phyloP scores from a whole-genome alignment of 2,113 vertebrate genomes.

The Mormyrus iriodes region DNA sequence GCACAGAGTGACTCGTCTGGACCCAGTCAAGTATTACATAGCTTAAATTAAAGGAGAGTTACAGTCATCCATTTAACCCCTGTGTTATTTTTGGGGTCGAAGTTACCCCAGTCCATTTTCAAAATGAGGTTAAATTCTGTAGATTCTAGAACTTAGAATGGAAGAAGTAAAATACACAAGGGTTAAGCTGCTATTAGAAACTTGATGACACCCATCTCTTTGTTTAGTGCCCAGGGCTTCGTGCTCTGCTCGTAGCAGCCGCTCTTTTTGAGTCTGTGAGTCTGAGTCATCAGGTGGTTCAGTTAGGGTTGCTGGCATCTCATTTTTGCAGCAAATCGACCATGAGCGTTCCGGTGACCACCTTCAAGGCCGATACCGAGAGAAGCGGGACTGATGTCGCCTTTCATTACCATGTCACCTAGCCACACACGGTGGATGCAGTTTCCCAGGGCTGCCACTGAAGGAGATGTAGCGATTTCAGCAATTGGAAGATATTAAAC shows the following conservation, averaged over 20 bases:
- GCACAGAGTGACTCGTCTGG: not conserved
- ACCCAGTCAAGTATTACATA: not conserved
- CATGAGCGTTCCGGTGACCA: not conserved
- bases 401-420: not conserved
- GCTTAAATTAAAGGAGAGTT: not conserved
- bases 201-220: not conserved
- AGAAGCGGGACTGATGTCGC: not conserved
- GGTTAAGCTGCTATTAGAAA: slow-evolving; percentile 9
- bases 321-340: not conserved
- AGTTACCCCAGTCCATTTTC: no score
- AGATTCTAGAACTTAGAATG: no score
- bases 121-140: no score
- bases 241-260: not conserved
- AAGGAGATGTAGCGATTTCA: not conserved
- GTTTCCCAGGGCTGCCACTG: not conserved
- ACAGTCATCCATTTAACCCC: not conserved
- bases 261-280: not conserved
- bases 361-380: not conserved
- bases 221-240: not conserved
- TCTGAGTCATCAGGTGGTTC: not conserved
- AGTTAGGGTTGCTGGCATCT: not conserved
- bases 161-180: no score
- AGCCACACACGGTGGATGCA: not conserved
- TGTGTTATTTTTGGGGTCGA: no score
- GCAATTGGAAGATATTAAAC: not conserved